phyloP scores from a whole-genome alignment of 2,113 vertebrate species.

The Tonatia bakeri region DNA sequence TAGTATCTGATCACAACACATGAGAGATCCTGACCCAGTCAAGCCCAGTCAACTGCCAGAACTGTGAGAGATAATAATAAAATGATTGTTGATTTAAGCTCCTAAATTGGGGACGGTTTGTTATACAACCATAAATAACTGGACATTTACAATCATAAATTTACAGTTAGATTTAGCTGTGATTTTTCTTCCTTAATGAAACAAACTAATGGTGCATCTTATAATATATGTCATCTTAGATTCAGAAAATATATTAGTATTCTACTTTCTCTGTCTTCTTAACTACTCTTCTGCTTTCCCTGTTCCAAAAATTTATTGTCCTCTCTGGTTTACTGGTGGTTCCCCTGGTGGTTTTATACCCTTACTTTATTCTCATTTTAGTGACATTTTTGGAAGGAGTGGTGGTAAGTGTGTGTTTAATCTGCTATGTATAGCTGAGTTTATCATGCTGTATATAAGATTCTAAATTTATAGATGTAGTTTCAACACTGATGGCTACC shows the following conservation, averaged over 20 bases:
- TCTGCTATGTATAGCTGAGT: not conserved
- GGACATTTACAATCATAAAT: not conserved
- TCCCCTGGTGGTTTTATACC: not conserved
- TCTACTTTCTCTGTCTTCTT: not conserved
- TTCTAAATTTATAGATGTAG: not conserved
- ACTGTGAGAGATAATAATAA: not conserved
- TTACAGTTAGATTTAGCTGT: not conserved
- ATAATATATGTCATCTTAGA: not conserved
- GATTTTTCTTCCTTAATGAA: constrained; percentile 14
- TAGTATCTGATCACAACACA: not conserved
- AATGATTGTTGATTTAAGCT: not conserved
- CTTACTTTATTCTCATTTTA: not conserved
- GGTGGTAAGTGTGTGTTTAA: not conserved
- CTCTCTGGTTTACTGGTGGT: not conserved
- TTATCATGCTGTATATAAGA: not conserved
- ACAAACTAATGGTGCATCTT: not conserved
- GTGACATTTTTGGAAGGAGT: not conserved
- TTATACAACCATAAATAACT: not conserved
- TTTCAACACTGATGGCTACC: not conserved
- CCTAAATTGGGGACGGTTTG: not conserved
- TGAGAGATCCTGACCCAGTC: not conserved
- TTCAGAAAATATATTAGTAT: not conserved
- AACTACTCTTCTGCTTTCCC: not conserved
- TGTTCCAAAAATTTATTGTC: not conserved
- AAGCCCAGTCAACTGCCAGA: not conserved